phyloP scores from a whole-genome alignment of 2,113 vertebrate genomes.

The Pithys albifrons region DNA sequence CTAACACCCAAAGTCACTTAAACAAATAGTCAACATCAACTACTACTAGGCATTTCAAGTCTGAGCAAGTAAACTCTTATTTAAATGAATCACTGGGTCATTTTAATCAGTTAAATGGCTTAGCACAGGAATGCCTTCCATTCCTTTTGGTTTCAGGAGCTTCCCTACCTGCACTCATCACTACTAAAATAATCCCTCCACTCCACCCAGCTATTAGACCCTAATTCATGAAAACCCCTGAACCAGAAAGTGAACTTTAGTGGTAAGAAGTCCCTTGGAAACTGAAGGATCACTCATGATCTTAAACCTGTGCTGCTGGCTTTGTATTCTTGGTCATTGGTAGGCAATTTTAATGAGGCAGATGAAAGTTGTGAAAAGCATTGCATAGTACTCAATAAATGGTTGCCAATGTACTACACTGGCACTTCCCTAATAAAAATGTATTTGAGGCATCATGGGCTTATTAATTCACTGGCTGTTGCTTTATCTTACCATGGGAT shows the following conservation, averaged over 20 bases:
- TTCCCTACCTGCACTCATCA: slow-evolving; percentile 59
- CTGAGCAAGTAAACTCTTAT: slow-evolving; percentile 58
- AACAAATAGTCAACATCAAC: slow-evolving; percentile 51
- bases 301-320: not conserved
- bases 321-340: slow-evolving; percentile 34
- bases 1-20: slow-evolving; percentile 52
- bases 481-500: not conserved
- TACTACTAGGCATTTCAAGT: slow-evolving; percentile 49
- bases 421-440: not conserved
- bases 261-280: slow-evolving; percentile 7
- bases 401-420: slow-evolving; percentile 20
- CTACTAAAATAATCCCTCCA: slow-evolving; percentile 65
- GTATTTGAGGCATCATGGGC: not conserved
- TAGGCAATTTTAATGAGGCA: slow-evolving; percentile 69
- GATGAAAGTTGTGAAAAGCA: slow-evolving; percentile 59
- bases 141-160: slow-evolving; percentile 53
- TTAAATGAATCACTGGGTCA: slow-evolving; percentile 76
- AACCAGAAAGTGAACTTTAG: not conserved
- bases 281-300: not conserved
- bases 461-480: slow-evolving; percentile 36
- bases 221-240: not conserved
- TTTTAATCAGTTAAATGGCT: slow-evolving; percentile 76
- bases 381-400: slow-evolving; percentile 14
- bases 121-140: slow-evolving; percentile 40
- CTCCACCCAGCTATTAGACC: slow-evolving; percentile 28